phyloP scores from a whole-genome alignment of 2,797 vertebrate species.

The Sebastes iracundus region DNA sequence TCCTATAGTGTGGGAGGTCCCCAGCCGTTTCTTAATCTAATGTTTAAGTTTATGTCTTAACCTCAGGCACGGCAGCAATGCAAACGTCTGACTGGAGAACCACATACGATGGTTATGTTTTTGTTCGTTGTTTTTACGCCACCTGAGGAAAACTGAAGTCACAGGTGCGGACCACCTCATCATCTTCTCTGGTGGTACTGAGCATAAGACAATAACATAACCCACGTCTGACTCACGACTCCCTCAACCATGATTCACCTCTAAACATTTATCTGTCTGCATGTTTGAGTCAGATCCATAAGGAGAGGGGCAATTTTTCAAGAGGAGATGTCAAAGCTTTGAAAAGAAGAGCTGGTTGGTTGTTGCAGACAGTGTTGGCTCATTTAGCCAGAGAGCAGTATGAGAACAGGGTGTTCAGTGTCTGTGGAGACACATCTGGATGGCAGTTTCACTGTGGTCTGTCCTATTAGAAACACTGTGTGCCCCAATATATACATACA shows the following conservation, averaged over 20 bases:
- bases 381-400: neutral
- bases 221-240: conserved; percentile 58
- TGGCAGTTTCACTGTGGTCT: conserved; percentile 41
- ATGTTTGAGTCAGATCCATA: conserved; percentile 34
- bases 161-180: conserved; percentile 70
- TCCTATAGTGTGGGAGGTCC: conserved; percentile 62
- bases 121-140: conserved; percentile 20
- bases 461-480: conserved; percentile 31
- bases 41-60: conserved; percentile 54
- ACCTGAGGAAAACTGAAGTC: conserved; percentile 50
- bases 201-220: conserved; percentile 73
- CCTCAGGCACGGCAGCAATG: conserved; percentile 25
- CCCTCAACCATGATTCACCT: conserved; percentile 53
- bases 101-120: conserved; percentile 34
- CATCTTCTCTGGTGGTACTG: conserved; percentile 66
- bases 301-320: conserved; percentile 11
- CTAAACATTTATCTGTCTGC: conserved; percentile 68
- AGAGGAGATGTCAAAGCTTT: neutral
- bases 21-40: conserved; percentile 16
- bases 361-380: conserved; percentile 10
- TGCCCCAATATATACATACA: conserved; percentile 29
- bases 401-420: conserved; percentile 7
- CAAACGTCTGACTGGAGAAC: conserved; percentile 57
- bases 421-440: conserved; percentile 69
- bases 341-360: neutral